A percentile compares a stretch with the other conserved stretches of the same genome.
These are phyloP conservation scores for Tipula confusa DNA, from an alignment of 2,888 invertebrate species.

Conservation along the genomic window DNA sequence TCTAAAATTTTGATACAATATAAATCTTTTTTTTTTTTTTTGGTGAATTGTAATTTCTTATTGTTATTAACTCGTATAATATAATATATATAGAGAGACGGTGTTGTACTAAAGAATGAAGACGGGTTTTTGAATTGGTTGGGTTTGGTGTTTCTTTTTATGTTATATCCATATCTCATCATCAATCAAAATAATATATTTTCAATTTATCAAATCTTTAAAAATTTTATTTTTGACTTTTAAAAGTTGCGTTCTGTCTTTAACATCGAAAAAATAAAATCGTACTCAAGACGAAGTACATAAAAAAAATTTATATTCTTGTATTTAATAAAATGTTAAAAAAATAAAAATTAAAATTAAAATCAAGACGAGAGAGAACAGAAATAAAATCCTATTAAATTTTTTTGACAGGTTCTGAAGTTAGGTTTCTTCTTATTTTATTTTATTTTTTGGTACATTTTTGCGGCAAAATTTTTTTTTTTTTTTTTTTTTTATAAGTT, in stretches of 20 bases:
- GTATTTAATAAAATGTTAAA: background rate
- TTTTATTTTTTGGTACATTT: background rate
- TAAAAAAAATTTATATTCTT: background rate
- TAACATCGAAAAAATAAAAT: background rate
- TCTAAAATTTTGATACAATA: background rate
- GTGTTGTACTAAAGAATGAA: background rate
- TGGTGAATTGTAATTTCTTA: background rate
- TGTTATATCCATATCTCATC: conserved; percentile 6
- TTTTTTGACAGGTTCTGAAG: conserved; percentile 21
- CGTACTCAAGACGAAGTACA: background rate
- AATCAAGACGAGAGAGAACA: background rate
- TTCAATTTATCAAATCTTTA: conserved; percentile 20
- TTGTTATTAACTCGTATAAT: background rate
- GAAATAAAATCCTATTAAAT: conserved; percentile 20
- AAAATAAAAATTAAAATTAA: background rate
- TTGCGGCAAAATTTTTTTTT: background rate
- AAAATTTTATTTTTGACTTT: background rate
- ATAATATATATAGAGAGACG: background rate
- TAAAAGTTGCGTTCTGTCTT: background rate
- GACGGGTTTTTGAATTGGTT: background rate
- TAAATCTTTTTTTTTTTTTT: background rate
- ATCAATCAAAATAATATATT: conserved; percentile 20
- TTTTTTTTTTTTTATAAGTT: background rate
- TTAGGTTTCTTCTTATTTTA: background rate
- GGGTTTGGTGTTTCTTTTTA: conserved; percentile 15